phyloP scores from a whole-genome alignment of 2,797 vertebrate species.

The Eupleurogrammus muticus region DNA sequence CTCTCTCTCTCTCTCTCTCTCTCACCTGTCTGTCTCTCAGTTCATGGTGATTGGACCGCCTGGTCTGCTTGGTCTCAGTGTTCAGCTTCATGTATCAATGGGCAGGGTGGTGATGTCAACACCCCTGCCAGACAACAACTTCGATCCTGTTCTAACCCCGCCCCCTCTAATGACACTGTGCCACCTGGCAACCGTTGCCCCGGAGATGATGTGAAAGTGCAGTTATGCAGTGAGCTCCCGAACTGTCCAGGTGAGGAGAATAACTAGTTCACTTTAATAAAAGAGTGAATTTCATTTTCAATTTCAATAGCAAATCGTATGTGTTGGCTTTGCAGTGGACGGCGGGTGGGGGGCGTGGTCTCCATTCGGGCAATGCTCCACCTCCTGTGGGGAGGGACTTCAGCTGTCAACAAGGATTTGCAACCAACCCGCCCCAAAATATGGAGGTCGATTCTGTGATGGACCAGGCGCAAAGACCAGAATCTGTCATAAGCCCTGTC shows the following conservation, averaged over 20 bases:
- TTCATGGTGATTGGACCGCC: slow-evolving; percentile 64
- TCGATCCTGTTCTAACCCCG: slow-evolving; percentile 60
- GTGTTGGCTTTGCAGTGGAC: slow-evolving; percentile 54
- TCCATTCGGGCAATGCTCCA: slow-evolving; percentile 35
- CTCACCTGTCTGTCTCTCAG: slow-evolving; percentile 37
- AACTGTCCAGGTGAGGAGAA: slow-evolving; percentile 67
- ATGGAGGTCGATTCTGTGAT: slow-evolving; percentile 56
- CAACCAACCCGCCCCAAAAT: slow-evolving; percentile 56
- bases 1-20: background rate
- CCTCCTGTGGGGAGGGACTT: slow-evolving; percentile 70
- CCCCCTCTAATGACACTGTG: slow-evolving; percentile 39
- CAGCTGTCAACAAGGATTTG: slow-evolving; percentile 50
- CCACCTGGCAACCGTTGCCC: slow-evolving; percentile 56
- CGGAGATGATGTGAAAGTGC: slow-evolving; percentile 4
- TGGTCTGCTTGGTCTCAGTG: slow-evolving; percentile 63
- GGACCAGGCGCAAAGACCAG: slow-evolving; percentile 30
- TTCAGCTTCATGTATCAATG: slow-evolving; percentile 43
- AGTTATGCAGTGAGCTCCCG: slow-evolving; percentile 58
- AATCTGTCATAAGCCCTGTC: slow-evolving; percentile 51
- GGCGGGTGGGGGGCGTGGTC: slow-evolving; percentile 74
- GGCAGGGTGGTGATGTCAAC: accelerated
- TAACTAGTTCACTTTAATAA: too few relatives aligned
- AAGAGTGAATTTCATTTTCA: background rate
- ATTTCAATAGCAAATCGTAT: background rate
- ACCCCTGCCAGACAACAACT: background rate